Evolutionary conservation across 2,797 vertebrate species (phyloP).

Genomic region (Salarias fasciatus): DNA sequence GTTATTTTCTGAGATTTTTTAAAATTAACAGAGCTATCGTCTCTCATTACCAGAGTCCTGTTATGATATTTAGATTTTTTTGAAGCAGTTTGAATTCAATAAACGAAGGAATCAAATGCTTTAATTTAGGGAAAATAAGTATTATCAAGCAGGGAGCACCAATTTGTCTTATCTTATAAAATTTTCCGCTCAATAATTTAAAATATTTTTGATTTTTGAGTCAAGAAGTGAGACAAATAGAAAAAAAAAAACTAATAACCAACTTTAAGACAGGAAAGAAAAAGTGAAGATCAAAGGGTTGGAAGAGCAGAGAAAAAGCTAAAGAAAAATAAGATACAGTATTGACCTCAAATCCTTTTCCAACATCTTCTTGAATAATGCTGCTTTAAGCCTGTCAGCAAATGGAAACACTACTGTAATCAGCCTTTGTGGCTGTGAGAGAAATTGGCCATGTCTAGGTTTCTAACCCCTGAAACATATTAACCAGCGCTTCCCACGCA

Average conservation of each 20-base stretch:
- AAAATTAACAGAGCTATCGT: background rate
- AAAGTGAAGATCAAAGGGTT: background rate
- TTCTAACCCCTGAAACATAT: slow-evolving; percentile 64
- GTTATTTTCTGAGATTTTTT: background rate
- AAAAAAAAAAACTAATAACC: slow-evolving; percentile 19
- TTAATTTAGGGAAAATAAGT: too few relatives aligned
- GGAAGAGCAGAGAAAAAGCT: slow-evolving; percentile 14
- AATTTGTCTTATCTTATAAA: too few relatives aligned
- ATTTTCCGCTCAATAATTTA: background rate
- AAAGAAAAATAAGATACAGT: slow-evolving; percentile 26
- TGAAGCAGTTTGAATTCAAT: too few relatives aligned
- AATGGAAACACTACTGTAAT: slow-evolving; percentile 59
- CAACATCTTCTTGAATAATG: slow-evolving; percentile 54
- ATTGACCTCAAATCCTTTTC: slow-evolving; percentile 52
- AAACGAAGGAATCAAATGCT: background rate
- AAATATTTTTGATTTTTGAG: slow-evolving; percentile 3
- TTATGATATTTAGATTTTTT: background rate
- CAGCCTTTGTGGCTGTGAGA: slow-evolving; percentile 54
- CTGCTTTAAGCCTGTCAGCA: slow-evolving; percentile 61
- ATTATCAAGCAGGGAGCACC: too few relatives aligned
- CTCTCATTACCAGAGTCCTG: background rate
- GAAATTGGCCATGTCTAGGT: slow-evolving; percentile 62
- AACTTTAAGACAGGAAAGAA: slow-evolving; percentile 4
- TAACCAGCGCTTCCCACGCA: slow-evolving; percentile 37
- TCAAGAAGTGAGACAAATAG: slow-evolving; percentile 13